Conservation (phyloP, 2,113 vertebrate genomes). For the Chlamydotis undulata region DNA sequence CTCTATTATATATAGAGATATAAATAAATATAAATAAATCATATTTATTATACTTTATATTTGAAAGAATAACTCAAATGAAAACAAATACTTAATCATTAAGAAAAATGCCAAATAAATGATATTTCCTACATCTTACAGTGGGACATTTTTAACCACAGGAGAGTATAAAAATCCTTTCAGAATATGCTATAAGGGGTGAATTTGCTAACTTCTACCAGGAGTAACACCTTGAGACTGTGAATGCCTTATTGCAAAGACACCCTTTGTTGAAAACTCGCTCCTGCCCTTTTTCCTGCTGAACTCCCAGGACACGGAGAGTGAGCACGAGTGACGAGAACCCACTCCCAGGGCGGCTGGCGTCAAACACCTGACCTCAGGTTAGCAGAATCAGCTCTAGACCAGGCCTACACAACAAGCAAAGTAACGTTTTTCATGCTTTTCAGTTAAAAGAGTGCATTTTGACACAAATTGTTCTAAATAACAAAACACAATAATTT, state of each 20-base stretch:
- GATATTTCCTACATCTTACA: neutral
- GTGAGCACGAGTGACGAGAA: neutral
- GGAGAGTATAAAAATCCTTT: neutral
- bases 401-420: rapidly evolving
- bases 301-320: rapidly evolving
- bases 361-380: neutral
- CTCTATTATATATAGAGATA: too few relatives aligned
- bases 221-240: neutral
- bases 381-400: neutral
- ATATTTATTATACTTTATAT: neutral
- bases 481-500: neutral
- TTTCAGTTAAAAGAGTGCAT: neutral
- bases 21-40: neutral
- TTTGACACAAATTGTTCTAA: neutral
- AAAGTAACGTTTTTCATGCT: neutral
- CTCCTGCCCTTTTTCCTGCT: neutral
- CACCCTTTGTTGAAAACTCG: neutral
- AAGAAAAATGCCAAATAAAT: neutral
- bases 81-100: neutral
- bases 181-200: neutral
- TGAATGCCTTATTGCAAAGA: neutral
- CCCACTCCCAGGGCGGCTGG: neutral
- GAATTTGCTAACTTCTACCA: neutral
- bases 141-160: neutral
- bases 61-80: neutral